Conservation (phyloP, 2,113 vertebrate species). For the Microtus ochrogaster region DNA sequence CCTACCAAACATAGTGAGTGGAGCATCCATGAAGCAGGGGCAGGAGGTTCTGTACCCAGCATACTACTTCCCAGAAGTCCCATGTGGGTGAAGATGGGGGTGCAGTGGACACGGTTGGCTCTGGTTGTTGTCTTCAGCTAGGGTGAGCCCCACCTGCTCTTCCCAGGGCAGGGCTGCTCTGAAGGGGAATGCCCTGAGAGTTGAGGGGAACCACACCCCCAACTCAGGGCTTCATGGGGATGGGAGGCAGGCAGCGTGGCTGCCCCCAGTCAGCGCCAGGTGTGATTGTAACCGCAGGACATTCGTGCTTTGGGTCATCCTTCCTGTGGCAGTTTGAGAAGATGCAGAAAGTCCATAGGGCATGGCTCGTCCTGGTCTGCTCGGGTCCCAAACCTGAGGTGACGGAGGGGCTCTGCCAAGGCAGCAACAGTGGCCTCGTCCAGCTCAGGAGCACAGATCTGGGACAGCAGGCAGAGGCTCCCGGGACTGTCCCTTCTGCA, state of each 20-base stretch:
- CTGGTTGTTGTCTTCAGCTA: not conserved
- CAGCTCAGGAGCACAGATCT: not conserved
- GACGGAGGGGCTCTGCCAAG: not conserved
- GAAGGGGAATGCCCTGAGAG: not conserved
- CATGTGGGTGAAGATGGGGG: not conserved
- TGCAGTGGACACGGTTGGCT: not conserved
- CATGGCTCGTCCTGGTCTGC: not conserved
- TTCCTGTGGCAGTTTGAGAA: not conserved
- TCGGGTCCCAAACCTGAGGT: constrained; percentile 35
- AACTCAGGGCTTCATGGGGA: not conserved
- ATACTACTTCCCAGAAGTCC: not conserved
- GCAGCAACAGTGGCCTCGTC: not conserved
- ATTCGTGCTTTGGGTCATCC: not conserved
- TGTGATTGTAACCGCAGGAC: not conserved
- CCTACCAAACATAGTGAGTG: not conserved
- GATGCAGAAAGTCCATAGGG: not conserved
- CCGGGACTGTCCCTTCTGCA: not conserved
- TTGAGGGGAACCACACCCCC: not conserved
- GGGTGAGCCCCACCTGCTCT: not conserved
- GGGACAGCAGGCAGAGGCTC: not conserved
- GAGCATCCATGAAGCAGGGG: not conserved
- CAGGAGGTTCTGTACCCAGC: not conserved
- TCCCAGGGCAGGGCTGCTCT: not conserved
- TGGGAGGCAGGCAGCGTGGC: fast-evolving
- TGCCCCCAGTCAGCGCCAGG: not conserved